A percentile compares a stretch with the other conserved stretches of the same genome.
Evolutionary conservation across 2,797 vertebrate species (phyloP).

Genomic region (Chelon auratus): DNA sequence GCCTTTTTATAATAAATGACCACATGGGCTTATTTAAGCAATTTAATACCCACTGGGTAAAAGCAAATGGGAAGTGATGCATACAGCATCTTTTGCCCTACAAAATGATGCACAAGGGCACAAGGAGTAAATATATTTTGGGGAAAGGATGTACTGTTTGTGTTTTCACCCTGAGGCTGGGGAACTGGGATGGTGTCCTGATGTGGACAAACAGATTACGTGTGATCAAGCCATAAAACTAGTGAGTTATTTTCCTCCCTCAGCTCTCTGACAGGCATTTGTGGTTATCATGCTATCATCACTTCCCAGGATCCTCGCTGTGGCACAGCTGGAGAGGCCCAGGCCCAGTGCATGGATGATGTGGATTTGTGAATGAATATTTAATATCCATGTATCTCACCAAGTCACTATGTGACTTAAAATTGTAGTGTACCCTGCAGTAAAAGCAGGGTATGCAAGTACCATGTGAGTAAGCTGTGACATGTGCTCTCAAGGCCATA

Average conservation of each 20-base stretch:
- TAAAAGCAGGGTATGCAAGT: neutral
- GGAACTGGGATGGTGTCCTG: constrained; percentile 33
- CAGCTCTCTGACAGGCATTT: constrained; percentile 12
- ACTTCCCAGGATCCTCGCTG: constrained; percentile 17
- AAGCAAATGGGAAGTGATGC: constrained; percentile 12
- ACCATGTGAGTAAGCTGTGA: neutral
- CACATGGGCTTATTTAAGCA: neutral
- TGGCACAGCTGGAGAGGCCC: constrained; percentile 21
- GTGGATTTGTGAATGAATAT: constrained; percentile 36
- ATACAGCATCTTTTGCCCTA: constrained; percentile 20
- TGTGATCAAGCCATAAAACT: constrained; percentile 31
- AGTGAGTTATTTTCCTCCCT: constrained; percentile 21
- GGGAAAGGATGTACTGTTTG: constrained; percentile 25
- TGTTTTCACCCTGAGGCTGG: constrained; percentile 34
- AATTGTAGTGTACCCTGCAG: neutral
- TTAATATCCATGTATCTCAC: constrained; percentile 32
- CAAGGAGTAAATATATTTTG: constrained; percentile 26
- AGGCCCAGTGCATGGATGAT: neutral
- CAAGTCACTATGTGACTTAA: neutral
- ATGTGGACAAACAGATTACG: constrained; percentile 48
- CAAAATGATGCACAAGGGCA: constrained; percentile 4
- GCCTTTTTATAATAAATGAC: neutral
- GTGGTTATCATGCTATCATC: constrained; percentile 5
- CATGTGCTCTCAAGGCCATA: neutral
- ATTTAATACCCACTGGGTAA: too few relatives aligned